Percentiles rank a stretch among this genome's conserved stretches.
Conservation (phyloP, 2,113 vertebrate species). For the Callipepla californica region DNA sequence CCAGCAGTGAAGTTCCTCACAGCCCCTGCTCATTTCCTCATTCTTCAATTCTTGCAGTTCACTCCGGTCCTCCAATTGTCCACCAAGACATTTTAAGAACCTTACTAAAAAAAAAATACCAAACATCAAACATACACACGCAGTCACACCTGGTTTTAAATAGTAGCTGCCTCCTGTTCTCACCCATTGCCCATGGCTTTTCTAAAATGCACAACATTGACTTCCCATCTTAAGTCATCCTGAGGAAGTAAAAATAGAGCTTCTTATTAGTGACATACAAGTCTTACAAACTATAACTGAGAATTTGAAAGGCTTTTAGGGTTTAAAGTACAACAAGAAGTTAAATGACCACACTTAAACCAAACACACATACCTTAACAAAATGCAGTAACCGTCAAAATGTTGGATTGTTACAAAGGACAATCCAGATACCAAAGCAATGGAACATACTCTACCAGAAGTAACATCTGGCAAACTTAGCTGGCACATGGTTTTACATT, state of each 20-base stretch:
- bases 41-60: background rate
- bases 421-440: constrained; percentile 10
- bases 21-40: background rate
- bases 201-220: background rate
- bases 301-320: background rate
- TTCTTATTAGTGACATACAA: background rate
- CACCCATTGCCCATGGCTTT: background rate
- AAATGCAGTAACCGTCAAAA: background rate
- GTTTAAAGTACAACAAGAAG: background rate
- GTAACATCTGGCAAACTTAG: constrained; percentile 8
- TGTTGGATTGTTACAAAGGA: constrained; percentile 18
- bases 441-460: background rate
- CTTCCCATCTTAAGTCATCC: background rate
- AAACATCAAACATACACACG: background rate
- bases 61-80: background rate
- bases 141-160: constrained; percentile 11
- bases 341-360: background rate
- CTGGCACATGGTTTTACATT: background rate
- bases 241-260: background rate
- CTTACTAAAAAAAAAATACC: background rate
- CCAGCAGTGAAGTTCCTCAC: background rate
- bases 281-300: background rate
- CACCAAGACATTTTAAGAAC: background rate
- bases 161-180: background rate
- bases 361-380: background rate